Conservation (phyloP, 2,888 invertebrate genomes). For the Plagiodera versicolora region DNA sequence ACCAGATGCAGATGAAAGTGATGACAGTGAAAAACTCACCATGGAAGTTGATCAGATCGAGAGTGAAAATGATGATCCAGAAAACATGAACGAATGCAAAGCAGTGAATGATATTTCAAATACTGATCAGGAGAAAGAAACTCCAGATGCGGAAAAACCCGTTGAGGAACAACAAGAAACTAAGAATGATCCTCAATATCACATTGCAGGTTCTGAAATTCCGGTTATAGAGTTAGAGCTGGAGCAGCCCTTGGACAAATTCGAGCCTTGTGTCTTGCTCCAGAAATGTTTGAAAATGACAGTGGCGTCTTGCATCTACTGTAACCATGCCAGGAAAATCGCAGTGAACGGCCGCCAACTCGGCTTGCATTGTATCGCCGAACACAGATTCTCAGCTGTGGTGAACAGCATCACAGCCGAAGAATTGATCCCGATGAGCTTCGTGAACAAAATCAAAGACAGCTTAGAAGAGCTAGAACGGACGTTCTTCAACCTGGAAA, state of each 20-base stretch:
- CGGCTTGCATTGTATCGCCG: conserved; percentile 75
- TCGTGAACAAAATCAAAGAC: conserved; percentile 66
- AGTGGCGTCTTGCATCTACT: conserved; percentile 75
- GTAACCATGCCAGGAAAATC: conserved; percentile 83
- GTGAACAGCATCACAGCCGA: conserved; percentile 78
- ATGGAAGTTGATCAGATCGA: conserved; percentile 59
- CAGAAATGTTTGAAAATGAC: conserved; percentile 74
- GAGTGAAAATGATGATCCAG: conserved; percentile 52
- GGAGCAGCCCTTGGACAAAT: conserved; percentile 74
- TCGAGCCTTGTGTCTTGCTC: conserved; percentile 70
- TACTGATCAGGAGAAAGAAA: conserved; percentile 48
- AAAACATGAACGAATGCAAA: conserved; percentile 50
- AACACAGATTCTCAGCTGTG: conserved; percentile 79
- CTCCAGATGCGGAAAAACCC: conserved; percentile 31
- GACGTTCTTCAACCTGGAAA: conserved; percentile 73
- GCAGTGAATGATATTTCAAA: conserved; percentile 22
- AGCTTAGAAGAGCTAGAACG: conserved; percentile 64
- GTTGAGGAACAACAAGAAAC: conserved; percentile 31
- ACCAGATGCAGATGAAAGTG: conserved; percentile 55
- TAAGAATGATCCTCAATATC: conserved; percentile 33
- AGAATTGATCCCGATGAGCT: conserved; percentile 71
- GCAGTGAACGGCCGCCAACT: conserved; percentile 82
- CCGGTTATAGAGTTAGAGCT: conserved; percentile 71
- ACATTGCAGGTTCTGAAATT: conserved; percentile 66
- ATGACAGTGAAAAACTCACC: conserved; percentile 63